Conservation (phyloP, 2,797 vertebrate species). For the Hypotaenidia okinawae region DNA sequence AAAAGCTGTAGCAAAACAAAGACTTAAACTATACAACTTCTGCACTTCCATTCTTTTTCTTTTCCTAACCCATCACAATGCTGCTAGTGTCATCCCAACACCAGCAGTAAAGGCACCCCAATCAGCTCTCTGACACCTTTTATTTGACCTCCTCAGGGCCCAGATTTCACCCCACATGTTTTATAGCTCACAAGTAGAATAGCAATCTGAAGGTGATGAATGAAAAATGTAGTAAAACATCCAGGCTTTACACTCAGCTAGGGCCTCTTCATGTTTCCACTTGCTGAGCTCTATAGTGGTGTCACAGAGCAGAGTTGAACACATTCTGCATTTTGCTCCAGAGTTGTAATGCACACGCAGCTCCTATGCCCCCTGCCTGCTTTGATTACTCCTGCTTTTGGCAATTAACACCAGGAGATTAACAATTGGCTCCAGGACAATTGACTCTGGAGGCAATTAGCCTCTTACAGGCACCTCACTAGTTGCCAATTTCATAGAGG, state of each 20-base stretch:
- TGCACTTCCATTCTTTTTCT: background rate
- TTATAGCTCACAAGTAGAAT: background rate
- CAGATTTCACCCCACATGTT: background rate
- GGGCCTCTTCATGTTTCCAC: background rate
- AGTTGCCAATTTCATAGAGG: slow-evolving; percentile 46
- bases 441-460: slow-evolving; percentile 55
- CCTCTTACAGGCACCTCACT: slow-evolving; percentile 45
- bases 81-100: background rate
- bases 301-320: background rate
- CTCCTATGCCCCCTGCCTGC: background rate
- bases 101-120: background rate
- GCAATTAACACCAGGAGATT: slow-evolving; percentile 65
- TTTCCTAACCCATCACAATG: background rate
- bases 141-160: background rate
- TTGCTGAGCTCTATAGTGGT: background rate
- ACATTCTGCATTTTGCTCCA: background rate
- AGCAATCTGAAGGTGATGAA: background rate
- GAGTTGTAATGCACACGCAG: background rate
- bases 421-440: slow-evolving; percentile 56
- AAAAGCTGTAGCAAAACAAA: background rate
- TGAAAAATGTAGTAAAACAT: background rate
- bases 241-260: background rate
- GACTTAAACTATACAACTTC: background rate
- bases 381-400: slow-evolving; percentile 43
- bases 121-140: background rate